These are phyloP conservation scores for Lepus oiostolus DNA, from an alignment of 2,797 vertebrate species.

Conservation along the genomic window DNA sequence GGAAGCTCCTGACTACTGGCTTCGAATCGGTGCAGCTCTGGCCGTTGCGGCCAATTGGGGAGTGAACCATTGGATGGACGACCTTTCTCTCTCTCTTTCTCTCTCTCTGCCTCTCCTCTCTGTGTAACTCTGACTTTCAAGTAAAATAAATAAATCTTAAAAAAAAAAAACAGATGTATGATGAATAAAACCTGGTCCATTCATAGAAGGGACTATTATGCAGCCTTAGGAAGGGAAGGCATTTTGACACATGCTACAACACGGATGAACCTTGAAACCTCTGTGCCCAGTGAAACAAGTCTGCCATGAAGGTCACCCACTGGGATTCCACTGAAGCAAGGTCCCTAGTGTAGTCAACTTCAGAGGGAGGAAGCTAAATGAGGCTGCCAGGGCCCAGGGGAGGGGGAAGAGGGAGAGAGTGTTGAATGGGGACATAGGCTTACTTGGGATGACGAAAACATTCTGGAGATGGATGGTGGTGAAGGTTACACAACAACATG, in stretches of 20 bases:
- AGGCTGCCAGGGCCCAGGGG: too few species aligned
- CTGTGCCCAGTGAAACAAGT: background rate
- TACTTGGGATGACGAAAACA: too few species aligned
- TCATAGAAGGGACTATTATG: background rate
- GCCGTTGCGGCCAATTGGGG: too few species aligned
- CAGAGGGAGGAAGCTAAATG: background rate
- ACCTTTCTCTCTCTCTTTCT: too few species aligned
- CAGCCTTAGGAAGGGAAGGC: background rate
- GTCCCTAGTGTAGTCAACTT: background rate
- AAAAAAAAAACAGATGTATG: background rate
- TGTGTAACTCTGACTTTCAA: too few species aligned
- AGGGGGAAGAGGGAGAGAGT: background rate
- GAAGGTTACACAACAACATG: too few species aligned
- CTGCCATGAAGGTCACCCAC: background rate
- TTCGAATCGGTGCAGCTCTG: too few species aligned
- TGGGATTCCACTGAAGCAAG: background rate
- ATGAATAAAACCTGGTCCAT: background rate
- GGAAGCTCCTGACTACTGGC: too few species aligned
- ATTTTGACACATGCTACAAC: background rate
- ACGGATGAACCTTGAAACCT: background rate
- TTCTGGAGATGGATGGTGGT: too few species aligned
- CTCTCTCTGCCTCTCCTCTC: too few species aligned
- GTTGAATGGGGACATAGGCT: background rate
- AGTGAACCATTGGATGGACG: too few species aligned
- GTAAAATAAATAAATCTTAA: too few species aligned